phyloP scores from a whole-genome alignment of 2,888 invertebrate species.

The Diplazon laetatorius region DNA sequence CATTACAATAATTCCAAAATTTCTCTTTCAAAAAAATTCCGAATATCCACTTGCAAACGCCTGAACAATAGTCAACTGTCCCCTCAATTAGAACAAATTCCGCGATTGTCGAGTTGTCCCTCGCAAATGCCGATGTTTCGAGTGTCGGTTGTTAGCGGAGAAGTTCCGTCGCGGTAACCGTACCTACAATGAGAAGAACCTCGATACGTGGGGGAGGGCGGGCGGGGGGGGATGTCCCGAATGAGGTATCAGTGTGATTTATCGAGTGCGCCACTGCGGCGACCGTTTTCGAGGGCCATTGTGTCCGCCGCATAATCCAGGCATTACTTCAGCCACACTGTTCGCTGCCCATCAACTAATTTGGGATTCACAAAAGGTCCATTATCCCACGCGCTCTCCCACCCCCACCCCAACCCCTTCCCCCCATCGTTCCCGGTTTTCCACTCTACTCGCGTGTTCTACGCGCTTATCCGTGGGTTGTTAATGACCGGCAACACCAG shows the following conservation, averaged over 20 bases:
- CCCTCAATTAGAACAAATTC: too few species aligned
- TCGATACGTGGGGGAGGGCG: conserved; percentile 19
- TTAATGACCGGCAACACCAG: conserved; percentile 58
- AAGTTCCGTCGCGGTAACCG: conserved; percentile 17
- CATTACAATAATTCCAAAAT: too few species aligned
- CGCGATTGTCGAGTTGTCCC: too few species aligned
- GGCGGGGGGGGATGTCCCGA: conserved; percentile 47
- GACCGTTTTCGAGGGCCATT: conserved; percentile 62
- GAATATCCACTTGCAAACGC: too few species aligned
- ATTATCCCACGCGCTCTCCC: conserved; percentile 60
- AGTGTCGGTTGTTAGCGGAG: not conserved
- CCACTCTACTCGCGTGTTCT: conserved; percentile 38
- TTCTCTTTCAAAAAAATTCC: too few species aligned
- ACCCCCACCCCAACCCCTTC: conserved; percentile 39
- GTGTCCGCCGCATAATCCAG: conserved; percentile 62
- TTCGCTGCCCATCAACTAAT: conserved; percentile 67
- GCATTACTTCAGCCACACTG: conserved; percentile 66
- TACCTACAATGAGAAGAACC: conserved; percentile 5
- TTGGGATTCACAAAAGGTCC: conserved; percentile 66
- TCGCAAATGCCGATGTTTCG: not conserved
- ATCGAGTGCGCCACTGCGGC: conserved; percentile 62
- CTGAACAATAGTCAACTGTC: too few species aligned
- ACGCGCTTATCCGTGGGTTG: conserved; percentile 55
- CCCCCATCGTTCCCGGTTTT: conserved; percentile 13
- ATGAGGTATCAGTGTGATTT: conserved; percentile 62